Base-by-base conservation (phyloP, 2,888 invertebrate species). In the Aporophyla nigra region DNA sequence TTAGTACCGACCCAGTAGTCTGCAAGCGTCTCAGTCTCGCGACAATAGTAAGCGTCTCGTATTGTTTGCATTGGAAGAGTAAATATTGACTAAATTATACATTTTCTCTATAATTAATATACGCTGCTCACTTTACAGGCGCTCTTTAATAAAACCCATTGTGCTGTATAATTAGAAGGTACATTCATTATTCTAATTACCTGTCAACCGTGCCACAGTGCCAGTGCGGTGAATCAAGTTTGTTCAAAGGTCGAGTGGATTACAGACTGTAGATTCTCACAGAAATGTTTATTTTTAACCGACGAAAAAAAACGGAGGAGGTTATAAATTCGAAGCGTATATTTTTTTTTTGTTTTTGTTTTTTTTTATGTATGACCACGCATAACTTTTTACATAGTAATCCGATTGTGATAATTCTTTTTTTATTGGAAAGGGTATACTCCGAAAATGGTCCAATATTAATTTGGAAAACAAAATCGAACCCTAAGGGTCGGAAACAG, bases 181-280 rank as follows among this genome's bases (percentile, higher is more conserved):
- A 88, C 79, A 86, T 87, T 87, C 78, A 87, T 88, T 88, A 88
- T 82, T 86, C 67, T 87, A 86, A 88, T 87, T 85, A 87, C 73
- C 81, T 87, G 87, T 86, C 86, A 86, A 83, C 80, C 46, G 27
- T 53, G 83, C 61, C 82, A 83, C 74, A 85, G 88, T 76, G 67
- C 33, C 63, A 59, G n/a, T 14, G 54, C 81, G 46, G 86, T 43
- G 61, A 67, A 63, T 75, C 78, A 80, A 85, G 58, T 75, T 61
- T 33, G 49, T 33, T 43, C 65, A 49, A 63, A 21, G 19, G 9
- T 40, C 43, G 5, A 59, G 24, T 10, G 19, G 24, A 33, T 62
- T 43, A 27, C n/a, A 43, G 68, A n/a, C 27, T 46, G 16, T 33
- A 10, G 16, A 53, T 24, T 9, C 14, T 58, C 33, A 24, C 1